These are phyloP conservation scores for Drosophila mettleri DNA, from an alignment of 2,888 invertebrate genomes.

Conservation along the genomic window DNA sequence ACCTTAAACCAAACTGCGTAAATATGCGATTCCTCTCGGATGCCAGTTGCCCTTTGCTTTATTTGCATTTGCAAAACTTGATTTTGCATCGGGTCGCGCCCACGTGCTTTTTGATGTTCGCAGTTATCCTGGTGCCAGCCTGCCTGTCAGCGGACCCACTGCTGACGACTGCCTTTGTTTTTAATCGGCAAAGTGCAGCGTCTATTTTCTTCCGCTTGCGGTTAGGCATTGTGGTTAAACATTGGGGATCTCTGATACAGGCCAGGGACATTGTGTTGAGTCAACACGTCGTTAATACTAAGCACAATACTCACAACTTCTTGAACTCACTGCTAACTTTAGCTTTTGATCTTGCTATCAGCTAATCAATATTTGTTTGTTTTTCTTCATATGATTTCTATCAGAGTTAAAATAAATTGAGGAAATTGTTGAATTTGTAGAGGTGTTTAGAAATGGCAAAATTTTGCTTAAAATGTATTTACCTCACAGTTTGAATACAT, in stretches of 20 bases:
- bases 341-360: background rate
- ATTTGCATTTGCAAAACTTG: constrained; percentile 69
- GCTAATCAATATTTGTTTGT: background rate
- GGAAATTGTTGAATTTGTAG: no score
- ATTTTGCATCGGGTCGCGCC: constrained; percentile 44
- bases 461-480: no score
- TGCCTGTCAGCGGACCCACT: constrained; percentile 23
- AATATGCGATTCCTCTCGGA: constrained; percentile 51
- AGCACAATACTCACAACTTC: background rate
- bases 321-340: background rate
- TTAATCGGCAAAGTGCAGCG: constrained; percentile 74
- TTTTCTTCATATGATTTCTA: no score
- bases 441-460: no score
- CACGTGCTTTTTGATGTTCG: constrained; percentile 61
- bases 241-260: background rate
- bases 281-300: background rate
- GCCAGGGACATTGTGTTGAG: background rate
- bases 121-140: constrained; percentile 40
- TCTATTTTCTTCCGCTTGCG: constrained; percentile 38
- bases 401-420: no score
- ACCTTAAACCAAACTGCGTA: constrained; percentile 58
- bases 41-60: constrained; percentile 64
- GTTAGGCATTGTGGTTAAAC: constrained; percentile 26
- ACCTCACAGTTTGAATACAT: no score
- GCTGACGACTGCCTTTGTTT: constrained; percentile 56